Percentiles rank a stretch among this genome's conserved stretches.
Conservation (phyloP, 2,113 vertebrate genomes). For the Todiramphus saurophagus region DNA sequence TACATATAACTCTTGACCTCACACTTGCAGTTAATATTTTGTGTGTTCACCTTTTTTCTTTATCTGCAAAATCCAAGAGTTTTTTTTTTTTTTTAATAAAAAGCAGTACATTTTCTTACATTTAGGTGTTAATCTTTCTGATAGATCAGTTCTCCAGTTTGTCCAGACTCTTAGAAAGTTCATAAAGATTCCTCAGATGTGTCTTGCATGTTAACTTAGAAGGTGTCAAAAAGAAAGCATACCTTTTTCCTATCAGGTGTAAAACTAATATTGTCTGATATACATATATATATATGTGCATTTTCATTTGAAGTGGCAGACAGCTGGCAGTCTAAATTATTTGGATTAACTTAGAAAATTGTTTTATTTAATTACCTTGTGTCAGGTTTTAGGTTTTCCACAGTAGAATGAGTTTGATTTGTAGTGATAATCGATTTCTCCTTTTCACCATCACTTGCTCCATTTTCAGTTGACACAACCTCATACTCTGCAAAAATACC, state of each 20-base stretch:
- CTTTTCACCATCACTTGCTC: conserved; percentile 77
- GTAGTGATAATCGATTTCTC: conserved; percentile 86
- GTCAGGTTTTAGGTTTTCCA: conserved; percentile 95
- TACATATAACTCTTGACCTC: background rate
- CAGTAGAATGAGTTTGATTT: conserved; percentile 93
- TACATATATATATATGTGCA: background rate
- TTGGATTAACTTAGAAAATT: background rate
- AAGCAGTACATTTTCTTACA: background rate
- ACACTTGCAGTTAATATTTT: background rate
- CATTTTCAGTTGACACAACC: conserved; percentile 87
- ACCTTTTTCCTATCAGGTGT: background rate
- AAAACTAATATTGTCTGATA: background rate
- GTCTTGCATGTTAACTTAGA: background rate
- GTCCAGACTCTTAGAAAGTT: background rate
- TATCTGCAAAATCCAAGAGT: background rate
- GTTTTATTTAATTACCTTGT: conserved; percentile 81
- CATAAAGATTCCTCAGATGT: background rate
- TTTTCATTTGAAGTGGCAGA: background rate
- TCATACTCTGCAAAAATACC: conserved; percentile 85
- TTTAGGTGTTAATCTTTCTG: background rate
- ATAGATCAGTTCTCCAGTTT: background rate
- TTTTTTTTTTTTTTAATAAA: background rate
- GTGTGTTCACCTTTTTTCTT: background rate
- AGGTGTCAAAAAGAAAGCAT: background rate
- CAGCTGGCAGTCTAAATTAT: background rate